Evolutionary conservation across 2,888 invertebrate species (phyloP).

Genomic region (Drosophila tripunctata): DNA sequence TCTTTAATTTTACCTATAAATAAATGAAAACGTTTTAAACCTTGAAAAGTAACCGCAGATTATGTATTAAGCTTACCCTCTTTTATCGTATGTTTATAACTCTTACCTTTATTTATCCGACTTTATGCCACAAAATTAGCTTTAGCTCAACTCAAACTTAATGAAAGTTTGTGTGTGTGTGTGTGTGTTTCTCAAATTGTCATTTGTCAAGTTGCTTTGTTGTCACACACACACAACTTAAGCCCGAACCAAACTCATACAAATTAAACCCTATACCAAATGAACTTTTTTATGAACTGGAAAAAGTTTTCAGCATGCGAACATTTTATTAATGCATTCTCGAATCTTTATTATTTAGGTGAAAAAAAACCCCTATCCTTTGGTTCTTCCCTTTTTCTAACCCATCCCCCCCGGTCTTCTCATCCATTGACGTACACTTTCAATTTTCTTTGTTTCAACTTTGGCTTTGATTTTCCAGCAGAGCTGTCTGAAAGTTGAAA

Average conservation of each 20-base stretch:
- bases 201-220: constrained; percentile 55
- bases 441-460: constrained; percentile 60
- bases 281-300: constrained; percentile 67
- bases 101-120: background rate
- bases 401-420: background rate
- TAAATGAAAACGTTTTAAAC: background rate
- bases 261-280: constrained; percentile 33
- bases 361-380: constrained; percentile 4
- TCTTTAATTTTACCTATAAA: too few relatives aligned
- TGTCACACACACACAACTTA: background rate
- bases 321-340: constrained; percentile 63
- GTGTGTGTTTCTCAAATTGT: constrained; percentile 32
- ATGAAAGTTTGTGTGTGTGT: constrained; percentile 10
- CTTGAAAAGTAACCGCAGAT: background rate
- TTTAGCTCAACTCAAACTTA: constrained; percentile 1
- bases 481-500: constrained; percentile 48
- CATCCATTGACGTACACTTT: constrained; percentile 36
- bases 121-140: constrained; percentile 21
- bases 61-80: background rate
- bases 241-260: constrained; percentile 20
- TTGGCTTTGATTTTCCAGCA: constrained; percentile 63
- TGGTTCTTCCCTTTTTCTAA: background rate
- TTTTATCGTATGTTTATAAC: background rate
- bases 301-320: constrained; percentile 58
- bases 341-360: constrained; percentile 51